These are phyloP conservation scores for Microtus ochrogaster DNA, from an alignment of 2,113 vertebrate genomes.

Conservation along the genomic window DNA sequence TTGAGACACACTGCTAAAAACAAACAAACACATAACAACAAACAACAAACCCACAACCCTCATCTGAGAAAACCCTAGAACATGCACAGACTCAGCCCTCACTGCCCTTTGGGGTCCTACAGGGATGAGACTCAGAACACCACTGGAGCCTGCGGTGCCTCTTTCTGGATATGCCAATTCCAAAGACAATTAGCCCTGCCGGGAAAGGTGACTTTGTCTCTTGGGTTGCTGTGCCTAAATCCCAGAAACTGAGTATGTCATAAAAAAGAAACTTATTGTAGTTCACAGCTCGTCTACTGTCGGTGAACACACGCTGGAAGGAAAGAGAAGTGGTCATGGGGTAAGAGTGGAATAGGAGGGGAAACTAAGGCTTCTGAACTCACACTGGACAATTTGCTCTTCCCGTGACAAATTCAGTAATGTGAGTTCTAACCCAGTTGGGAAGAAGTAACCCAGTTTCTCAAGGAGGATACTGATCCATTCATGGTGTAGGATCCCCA, in stretches of 20 bases:
- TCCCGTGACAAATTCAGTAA: background rate
- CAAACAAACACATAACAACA: background rate
- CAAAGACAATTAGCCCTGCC: background rate
- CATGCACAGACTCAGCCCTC: rapidly evolving
- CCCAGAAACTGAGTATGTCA: too few species aligned
- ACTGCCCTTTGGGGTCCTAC: background rate
- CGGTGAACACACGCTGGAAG: background rate
- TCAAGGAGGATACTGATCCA: background rate
- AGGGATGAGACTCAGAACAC: background rate
- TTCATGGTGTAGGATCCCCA: too few species aligned
- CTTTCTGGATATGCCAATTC: background rate
- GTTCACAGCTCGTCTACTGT: background rate
- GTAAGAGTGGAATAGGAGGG: background rate
- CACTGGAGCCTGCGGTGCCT: background rate
- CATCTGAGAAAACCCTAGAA: background rate
- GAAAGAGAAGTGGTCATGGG: background rate
- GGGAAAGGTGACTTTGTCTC: background rate
- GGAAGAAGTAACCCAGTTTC: background rate
- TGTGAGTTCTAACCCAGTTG: background rate
- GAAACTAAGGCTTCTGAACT: background rate
- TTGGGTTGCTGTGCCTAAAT: background rate
- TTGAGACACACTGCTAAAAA: background rate
- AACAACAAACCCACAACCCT: background rate
- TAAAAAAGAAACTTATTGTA: background rate
- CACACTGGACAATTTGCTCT: background rate